A percentile compares a stretch with the other conserved stretches of the same genome.
phyloP scores from a whole-genome alignment of 2,888 invertebrate genomes.

The Fissipunctia ypsillon region DNA sequence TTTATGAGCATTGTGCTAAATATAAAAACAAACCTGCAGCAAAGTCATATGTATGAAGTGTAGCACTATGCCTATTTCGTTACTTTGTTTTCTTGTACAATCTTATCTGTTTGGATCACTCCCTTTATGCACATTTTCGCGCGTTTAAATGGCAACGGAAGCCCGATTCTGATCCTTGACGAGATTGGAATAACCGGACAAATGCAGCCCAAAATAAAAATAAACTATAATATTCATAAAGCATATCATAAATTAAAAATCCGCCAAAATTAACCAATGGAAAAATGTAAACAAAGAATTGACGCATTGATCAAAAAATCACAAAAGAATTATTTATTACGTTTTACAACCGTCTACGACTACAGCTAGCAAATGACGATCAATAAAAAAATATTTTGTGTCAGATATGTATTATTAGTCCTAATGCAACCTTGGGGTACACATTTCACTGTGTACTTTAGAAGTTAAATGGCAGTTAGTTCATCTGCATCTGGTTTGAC shows the following conservation, averaged over 20 bases:
- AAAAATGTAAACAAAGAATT: background rate
- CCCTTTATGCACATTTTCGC: background rate
- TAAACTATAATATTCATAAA: background rate
- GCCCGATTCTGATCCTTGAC: constrained; percentile 1
- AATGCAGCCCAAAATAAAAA: background rate
- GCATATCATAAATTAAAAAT: constrained; percentile 10
- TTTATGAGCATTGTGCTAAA: background rate
- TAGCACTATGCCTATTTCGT: background rate
- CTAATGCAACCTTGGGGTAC: background rate
- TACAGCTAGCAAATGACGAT: background rate
- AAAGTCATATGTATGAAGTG: background rate
- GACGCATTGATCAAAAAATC: background rate
- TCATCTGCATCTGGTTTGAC: background rate
- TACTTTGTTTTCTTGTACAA: background rate
- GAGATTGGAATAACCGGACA: background rate
- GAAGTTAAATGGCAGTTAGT: background rate
- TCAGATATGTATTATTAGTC: background rate
- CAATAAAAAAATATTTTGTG: background rate
- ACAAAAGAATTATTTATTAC: background rate
- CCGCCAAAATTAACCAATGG: background rate
- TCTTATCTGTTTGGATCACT: background rate
- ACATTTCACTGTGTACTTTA: background rate
- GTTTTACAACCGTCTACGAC: background rate
- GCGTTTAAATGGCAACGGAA: constrained; percentile 5
- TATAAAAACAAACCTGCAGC: background rate